Evolutionary conservation across 1,140 invertebrate genomes (phyloP), one percentile per base, ranked within the genome.

Genomic region (Cyclargus thomasi): DNA sequence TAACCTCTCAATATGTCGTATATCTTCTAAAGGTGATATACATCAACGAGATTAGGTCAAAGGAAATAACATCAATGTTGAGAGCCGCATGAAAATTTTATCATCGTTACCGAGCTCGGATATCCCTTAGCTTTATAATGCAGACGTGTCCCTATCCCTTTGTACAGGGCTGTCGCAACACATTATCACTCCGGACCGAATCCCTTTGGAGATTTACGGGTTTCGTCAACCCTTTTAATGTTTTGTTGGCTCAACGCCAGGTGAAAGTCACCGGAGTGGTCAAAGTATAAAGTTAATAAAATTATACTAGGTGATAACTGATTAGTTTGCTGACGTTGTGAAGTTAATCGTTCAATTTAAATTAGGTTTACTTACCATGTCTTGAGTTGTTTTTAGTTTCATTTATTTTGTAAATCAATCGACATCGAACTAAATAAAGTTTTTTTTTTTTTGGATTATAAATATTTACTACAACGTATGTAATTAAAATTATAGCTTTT

Each of bases 111-210:
- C 77, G 72, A 74, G 75, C 74, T 82, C 77, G 77, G 77, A 79
- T 77, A 85, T 83, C 81, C 77, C 76, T 69, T 76, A 68, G 76
- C 77, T 80, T 83, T 79, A 81, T 84, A 80, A 82, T 74, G 71
- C 70, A 73, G 70, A 76, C 70, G 77, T 81, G 77, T 70, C 65
- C 53, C 67, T 71, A 74, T 69, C 74, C 71, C 69, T 39, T 70
- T 64, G 71, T 68, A 78, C 73, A 78, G 77, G 82, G 82, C 67
- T 82, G 80, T 68, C 68, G n/a, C 57, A 18, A 53, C 63, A 67
- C 64, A 69, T 71, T 71, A 71, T 69, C 67, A 29, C 47, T 69
- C 39, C 53, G 63, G n/a, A 35, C 63, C 47, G 64, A 35, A 53
- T 36, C 35, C 39, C 20, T 53, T 55, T 53, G 23, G 39, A 8